A percentile compares a stretch with the other conserved stretches of the same genome.
These are phyloP conservation scores for Aplysia californica DNA, from an alignment of 1,140 invertebrate genomes.

Conservation along the genomic window DNA sequence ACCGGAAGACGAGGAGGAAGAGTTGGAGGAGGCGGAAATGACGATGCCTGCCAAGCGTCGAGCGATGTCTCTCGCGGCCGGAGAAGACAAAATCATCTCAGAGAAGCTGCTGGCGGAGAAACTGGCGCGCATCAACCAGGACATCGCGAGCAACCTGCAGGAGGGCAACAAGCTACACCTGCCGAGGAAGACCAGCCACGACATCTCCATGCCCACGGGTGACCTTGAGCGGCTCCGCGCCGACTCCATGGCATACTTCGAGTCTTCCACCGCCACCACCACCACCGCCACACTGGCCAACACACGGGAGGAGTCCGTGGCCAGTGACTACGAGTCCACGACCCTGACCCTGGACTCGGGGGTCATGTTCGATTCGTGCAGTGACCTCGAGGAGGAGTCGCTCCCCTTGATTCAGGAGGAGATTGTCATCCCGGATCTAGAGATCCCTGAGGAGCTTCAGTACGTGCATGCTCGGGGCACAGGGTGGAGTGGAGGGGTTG, in stretches of 20 bases:
- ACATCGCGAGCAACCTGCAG: background rate
- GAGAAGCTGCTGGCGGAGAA: slow-evolving; percentile 16
- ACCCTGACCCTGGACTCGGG: slow-evolving; percentile 31
- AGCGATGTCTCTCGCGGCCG: slow-evolving; percentile 7
- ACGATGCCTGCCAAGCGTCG: background rate
- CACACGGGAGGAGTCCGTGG: slow-evolving; percentile 31
- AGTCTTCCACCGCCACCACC: slow-evolving; percentile 17
- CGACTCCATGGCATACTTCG: background rate
- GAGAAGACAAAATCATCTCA: background rate
- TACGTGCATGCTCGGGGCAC: background rate
- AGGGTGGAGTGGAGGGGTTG: background rate
- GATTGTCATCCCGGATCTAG: slow-evolving; percentile 4
- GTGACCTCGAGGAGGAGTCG: slow-evolving; percentile 19
- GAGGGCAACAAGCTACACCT: slow-evolving; percentile 14
- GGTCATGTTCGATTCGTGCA: slow-evolving; percentile 23
- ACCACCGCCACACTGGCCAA: background rate
- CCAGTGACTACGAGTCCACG: slow-evolving; percentile 35
- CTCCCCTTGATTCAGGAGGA: slow-evolving; percentile 23
- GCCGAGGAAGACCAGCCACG: slow-evolving; percentile 25
- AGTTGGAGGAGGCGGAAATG: slow-evolving; percentile 9
- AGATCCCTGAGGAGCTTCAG: background rate
- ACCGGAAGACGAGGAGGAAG: slow-evolving; percentile 28
- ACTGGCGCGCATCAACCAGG: slow-evolving; percentile 27
- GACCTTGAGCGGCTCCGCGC: background rate
- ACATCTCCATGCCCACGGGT: slow-evolving; percentile 5